Evolutionary conservation across 2,797 vertebrate genomes (phyloP).

Genomic region (Melanotaenia nigrans): DNA sequence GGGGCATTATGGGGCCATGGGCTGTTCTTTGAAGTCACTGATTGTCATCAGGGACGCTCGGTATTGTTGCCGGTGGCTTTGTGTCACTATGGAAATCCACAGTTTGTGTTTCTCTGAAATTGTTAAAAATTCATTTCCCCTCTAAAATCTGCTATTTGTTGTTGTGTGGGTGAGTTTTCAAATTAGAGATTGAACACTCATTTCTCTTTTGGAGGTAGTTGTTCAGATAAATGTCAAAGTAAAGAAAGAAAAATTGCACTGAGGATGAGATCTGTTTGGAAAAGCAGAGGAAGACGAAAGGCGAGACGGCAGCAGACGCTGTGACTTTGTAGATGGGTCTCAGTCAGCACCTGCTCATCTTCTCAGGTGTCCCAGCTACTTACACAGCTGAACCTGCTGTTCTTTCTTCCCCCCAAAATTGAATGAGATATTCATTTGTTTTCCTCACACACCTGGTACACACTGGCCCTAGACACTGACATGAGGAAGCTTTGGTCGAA

Average conservation of each 20-base stretch:
- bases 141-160: not conserved
- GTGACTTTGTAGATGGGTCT: conserved; percentile 11
- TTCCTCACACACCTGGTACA: conserved; percentile 22
- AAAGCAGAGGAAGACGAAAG: not conserved
- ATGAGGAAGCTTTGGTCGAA: not conserved
- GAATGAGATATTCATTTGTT: conserved; percentile 19
- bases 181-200: not conserved
- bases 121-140: conserved; percentile 8
- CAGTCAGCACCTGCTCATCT: conserved; percentile 52
- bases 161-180: not conserved
- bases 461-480: not conserved
- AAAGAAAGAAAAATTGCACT: not conserved
- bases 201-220: not conserved
- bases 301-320: not conserved
- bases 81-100: conserved; percentile 6
- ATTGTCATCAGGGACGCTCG: conserved; percentile 21
- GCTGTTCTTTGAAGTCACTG: conserved; percentile 35
- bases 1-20: not conserved
- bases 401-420: not conserved
- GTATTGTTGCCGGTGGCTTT: conserved; percentile 9
- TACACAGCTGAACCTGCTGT: conserved; percentile 55
- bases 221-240: not conserved
- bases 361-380: conserved; percentile 57
- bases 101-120: conserved; percentile 5
- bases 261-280: conserved; percentile 8